These are phyloP conservation scores for Allolobophora icterica DNA, from an alignment of 2,888 invertebrate species.

Conservation along the genomic window DNA sequence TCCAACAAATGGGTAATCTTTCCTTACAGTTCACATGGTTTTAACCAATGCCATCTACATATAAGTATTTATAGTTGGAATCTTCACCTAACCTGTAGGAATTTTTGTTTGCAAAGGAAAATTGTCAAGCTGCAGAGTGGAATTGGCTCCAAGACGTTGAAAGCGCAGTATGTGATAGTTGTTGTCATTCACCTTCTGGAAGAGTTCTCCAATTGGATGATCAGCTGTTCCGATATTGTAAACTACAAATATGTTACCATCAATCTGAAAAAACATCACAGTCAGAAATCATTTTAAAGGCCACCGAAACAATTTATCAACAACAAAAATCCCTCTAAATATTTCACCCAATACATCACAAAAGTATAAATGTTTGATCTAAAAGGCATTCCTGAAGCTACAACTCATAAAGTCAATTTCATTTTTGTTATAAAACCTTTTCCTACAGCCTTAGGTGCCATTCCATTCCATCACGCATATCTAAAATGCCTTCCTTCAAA, in stretches of 20 bases:
- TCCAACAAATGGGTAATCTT: background rate
- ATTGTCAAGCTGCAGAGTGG: slow-evolving; percentile 88
- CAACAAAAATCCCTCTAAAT: background rate
- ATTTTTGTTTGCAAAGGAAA: slow-evolving; percentile 77
- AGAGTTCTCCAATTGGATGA: slow-evolving; percentile 76
- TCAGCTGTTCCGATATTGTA: slow-evolving; percentile 93
- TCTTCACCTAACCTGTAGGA: slow-evolving; percentile 77
- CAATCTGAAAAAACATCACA: slow-evolving; percentile 56
- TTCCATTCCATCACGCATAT: no score
- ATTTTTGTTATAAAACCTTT: no score
- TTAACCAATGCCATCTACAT: background rate
- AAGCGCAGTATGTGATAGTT: slow-evolving; percentile 91
- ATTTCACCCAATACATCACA: no score
- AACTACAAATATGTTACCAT: slow-evolving; percentile 88
- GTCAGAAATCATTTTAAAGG: slow-evolving; percentile 9
- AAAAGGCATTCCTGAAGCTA: no score
- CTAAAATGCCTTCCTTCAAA: no score
- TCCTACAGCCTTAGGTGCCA: no score
- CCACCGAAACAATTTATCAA: background rate
- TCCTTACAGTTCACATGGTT: background rate
- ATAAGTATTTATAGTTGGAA: background rate
- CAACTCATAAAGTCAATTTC: no score
- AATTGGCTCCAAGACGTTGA: slow-evolving; percentile 84
- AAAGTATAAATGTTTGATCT: no score
- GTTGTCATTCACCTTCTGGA: slow-evolving; percentile 81